Base-by-base conservation (phyloP, 2,113 vertebrate genomes). In the Ramphastos sulfuratus region DNA sequence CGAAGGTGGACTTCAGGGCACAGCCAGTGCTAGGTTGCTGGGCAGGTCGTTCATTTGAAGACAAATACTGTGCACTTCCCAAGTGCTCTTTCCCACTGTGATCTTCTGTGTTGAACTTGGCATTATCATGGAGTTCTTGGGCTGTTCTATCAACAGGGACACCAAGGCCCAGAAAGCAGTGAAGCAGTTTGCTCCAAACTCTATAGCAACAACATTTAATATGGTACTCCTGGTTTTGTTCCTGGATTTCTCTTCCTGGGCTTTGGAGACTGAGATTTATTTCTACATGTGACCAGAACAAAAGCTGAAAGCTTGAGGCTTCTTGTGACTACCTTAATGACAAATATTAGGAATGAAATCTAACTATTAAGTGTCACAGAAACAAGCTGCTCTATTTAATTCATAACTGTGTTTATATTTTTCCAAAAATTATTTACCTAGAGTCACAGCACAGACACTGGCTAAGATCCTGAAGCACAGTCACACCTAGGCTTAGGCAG, bases 71-170 rank as follows among this genome's bases (percentile, higher is more conserved):
- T 19, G 55, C n/a, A 37, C 24, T 76, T 91, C 79, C 80, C 82
- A 70, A 85, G 54, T 14, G 37, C 55, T 67, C 76, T 20, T 56
- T 83, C 37, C 54, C 70, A 65, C 37, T 33, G 61, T 23, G 94
- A 96, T 74, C 60, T 54, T 48, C 46, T 48, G 21, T 91, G 89
- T 90, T 93, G 91, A 90, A 87, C 71, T 93, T 94, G 93, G 94
- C 94, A 88, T 50, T 46, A 21, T 4, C 35, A 4, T 3, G 50
- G 65, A 81, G 79, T 59, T 85, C 79, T 18, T 5, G 44, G 75
- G 76, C 65, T 87, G 61, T 74, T 73, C 65, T 10, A 54, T 39
- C 44, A 54, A 6, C 3, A 54, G 33, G 85, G 82, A 83, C 93
- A 85, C 33, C 25, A 52, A 93, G 89, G 91, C 56, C 89, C 4